Percentiles rank a stretch among this genome's conserved stretches.
Evolutionary conservation across 2,888 invertebrate genomes (phyloP).

Genomic region (Polydrusus cervinus): DNA sequence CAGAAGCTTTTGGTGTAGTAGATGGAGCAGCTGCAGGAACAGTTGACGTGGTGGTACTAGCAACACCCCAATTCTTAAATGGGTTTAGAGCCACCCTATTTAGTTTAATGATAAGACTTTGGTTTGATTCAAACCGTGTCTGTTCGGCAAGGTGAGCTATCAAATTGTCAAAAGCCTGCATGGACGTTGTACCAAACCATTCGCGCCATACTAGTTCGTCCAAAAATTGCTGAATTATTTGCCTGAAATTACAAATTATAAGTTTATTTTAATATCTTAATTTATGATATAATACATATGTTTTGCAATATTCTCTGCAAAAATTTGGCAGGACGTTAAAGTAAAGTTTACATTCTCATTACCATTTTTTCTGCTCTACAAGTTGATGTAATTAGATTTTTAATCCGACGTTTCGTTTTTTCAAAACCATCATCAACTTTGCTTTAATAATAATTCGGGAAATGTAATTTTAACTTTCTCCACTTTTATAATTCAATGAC

Average conservation of each 20-base stretch:
- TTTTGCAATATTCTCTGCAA: too few relatives aligned
- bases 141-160: slow-evolving; percentile 86
- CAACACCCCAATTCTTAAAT: slow-evolving; percentile 78
- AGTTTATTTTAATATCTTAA: too few relatives aligned
- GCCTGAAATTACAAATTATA: slow-evolving; percentile 68
- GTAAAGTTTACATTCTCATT: too few relatives aligned
- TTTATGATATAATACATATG: too few relatives aligned
- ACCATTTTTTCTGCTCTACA: too few relatives aligned
- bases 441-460: too few relatives aligned
- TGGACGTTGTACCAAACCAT: slow-evolving; percentile 85
- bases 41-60: not conserved
- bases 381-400: too few relatives aligned
- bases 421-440: too few relatives aligned
- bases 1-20: not conserved
- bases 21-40: slow-evolving; percentile 4
- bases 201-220: slow-evolving; percentile 93
- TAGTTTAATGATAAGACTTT: slow-evolving; percentile 77
- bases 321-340: too few relatives aligned
- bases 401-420: too few relatives aligned
- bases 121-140: slow-evolving; percentile 79
- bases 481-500: too few relatives aligned
- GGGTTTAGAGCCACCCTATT: slow-evolving; percentile 82
- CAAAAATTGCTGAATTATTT: slow-evolving; percentile 90
- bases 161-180: slow-evolving; percentile 87
- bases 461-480: too few relatives aligned